Evolutionary conservation across 1,140 invertebrate genomes (phyloP), one percentile per base, ranked within the genome.

Genomic region (Nilaparvata lugens): DNA sequence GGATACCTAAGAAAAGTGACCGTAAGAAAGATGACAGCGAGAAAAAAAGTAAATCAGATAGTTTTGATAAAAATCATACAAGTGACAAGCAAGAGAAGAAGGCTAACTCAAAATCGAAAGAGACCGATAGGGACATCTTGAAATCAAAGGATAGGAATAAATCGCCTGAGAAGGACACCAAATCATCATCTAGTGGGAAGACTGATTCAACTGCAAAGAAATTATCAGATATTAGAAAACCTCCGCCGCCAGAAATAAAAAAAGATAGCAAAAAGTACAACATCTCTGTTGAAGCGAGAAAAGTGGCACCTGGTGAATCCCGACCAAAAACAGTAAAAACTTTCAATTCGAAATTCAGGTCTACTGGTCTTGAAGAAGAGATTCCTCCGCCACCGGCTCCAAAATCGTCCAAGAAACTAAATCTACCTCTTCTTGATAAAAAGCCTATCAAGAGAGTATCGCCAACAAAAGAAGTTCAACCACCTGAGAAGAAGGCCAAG

Each of bases 261-360:
- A 31, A 31, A n/a, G 75, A 79, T 43, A 78, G 76, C 55, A 87
- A 88, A 66, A 87, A 88, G 68, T 83, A 84, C 25, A 87, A 87
- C 6, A 87, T 89, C 69, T 89, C 87, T 1, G 88, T 89, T 64
- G 86, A 90, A 75, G 82, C 84, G 61, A 75, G 85, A 52, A 87
- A 86, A 72, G 82, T 81, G 60, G 70, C 67, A 58, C 16, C 14
- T 40, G 31, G 31, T n/a, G 83, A 85, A 60, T 72, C 76, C 3
- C 75, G 85, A 64, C 85, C 88, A 1, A 91, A 91, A 75, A 93
- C 89, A 43, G 91, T 92, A 4, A 93, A 93, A 79, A 89, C 87
- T 2, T 92, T 87, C 69, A 87, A 91, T 74, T 88, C 89, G 0
- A 91, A 90, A 74, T 91, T 93, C 74, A 81, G 90, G 57, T 90